Conservation (phyloP, 1,140 invertebrate genomes). For the Aphaenogaster floridana region DNA sequence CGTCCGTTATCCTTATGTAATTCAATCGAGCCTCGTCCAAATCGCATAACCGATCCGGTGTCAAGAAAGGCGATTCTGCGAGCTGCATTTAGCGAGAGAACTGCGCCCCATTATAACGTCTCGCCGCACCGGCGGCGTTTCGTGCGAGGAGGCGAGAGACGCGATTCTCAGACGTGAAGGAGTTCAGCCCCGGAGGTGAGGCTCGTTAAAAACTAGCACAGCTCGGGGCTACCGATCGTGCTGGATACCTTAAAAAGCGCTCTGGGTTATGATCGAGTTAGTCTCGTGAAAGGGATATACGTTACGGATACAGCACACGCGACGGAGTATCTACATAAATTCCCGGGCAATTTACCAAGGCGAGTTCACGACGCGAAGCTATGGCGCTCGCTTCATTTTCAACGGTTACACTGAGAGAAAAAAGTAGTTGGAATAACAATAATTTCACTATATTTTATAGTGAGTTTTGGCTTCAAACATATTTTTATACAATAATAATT, state of each 20-base stretch:
- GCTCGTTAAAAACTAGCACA: slow-evolving; percentile 49
- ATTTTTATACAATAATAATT: too few relatives aligned
- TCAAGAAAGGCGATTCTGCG: slow-evolving; percentile 28
- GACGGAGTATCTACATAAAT: slow-evolving; percentile 31
- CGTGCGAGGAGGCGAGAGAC: neutral
- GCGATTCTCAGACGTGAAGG: neutral
- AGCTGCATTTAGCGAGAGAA: slow-evolving; percentile 21
- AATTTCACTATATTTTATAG: too few relatives aligned
- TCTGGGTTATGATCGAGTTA: slow-evolving; percentile 11
- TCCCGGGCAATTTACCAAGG: slow-evolving; percentile 8
- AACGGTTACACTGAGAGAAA: neutral
- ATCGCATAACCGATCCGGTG: slow-evolving; percentile 36
- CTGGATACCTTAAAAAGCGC: slow-evolving; percentile 60
- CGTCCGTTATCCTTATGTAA: slow-evolving; percentile 23
- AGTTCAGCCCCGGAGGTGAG: slow-evolving; percentile 11
- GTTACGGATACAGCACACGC: neutral
- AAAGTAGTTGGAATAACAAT: too few relatives aligned
- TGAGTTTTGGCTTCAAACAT: too few relatives aligned
- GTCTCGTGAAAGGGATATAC: slow-evolving; percentile 42
- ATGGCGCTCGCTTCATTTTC: slow-evolving; percentile 14
- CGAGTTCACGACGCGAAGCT: slow-evolving; percentile 32
- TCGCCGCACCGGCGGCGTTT: slow-evolving; percentile 1
- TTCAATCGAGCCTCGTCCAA: neutral
- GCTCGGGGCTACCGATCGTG: slow-evolving; percentile 52
- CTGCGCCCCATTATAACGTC: neutral